phyloP scores from a whole-genome alignment of 2,888 invertebrate species.

The Erebia aethiops region DNA sequence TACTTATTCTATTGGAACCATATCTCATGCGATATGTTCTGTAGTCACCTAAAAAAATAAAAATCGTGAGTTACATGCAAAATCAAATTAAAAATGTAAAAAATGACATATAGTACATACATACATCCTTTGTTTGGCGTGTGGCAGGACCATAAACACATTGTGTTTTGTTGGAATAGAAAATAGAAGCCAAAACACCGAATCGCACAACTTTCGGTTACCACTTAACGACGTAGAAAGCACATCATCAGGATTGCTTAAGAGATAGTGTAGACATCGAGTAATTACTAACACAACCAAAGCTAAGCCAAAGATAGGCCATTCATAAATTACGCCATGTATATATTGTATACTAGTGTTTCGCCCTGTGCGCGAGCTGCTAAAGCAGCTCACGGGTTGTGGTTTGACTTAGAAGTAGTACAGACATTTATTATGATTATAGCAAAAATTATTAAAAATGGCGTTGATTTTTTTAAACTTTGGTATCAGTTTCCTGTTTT shows the following conservation, averaged over 20 bases:
- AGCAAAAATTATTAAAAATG: too few species aligned
- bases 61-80: slow-evolving; percentile 57
- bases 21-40: slow-evolving; percentile 72
- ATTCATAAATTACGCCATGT: slow-evolving; percentile 20
- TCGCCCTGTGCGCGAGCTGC: too few species aligned
- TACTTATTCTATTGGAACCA: slow-evolving; percentile 72
- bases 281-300: slow-evolving; percentile 60
- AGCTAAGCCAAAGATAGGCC: slow-evolving; percentile 64
- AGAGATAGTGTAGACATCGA: slow-evolving; percentile 55
- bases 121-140: slow-evolving; percentile 40
- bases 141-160: slow-evolving; percentile 30
- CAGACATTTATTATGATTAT: too few species aligned
- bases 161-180: slow-evolving; percentile 29
- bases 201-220: slow-evolving; percentile 40
- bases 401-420: too few species aligned
- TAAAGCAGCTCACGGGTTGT: too few species aligned
- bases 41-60: slow-evolving; percentile 72
- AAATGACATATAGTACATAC: slow-evolving; percentile 39
- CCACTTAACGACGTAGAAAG: slow-evolving; percentile 55
- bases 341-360: not conserved
- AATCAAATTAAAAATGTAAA: slow-evolving; percentile 39
- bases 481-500: too few species aligned
- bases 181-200: slow-evolving; percentile 36
- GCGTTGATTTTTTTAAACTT: too few species aligned
- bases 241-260: slow-evolving; percentile 49